Evolutionary conservation across 2,888 invertebrate genomes (phyloP), one percentile per base, ranked within the genome.

Genomic region (Marronus borbonicus): DNA sequence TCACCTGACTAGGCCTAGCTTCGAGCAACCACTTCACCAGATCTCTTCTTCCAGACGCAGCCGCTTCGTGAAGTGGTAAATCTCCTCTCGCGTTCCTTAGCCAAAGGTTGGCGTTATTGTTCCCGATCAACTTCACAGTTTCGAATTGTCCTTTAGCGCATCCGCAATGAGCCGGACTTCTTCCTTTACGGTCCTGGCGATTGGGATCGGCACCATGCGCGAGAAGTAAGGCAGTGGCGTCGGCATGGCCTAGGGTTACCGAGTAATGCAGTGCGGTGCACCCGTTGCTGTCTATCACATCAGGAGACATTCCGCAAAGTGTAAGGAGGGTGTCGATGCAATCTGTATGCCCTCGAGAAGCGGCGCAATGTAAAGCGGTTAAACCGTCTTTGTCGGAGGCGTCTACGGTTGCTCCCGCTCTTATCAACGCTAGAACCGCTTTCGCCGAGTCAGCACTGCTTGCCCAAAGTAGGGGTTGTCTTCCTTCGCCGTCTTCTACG

Each of bases 261-360:
- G 99, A 97, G 87, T 99, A 99, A 89, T 99, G 99, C 36, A 99
- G 89, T 0, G 99, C 96, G 0, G 98, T 97, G 87, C 98, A 98
- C 0, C 98, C 98, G 87, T 98, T 98, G 68, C 94, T 94, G 88
- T 99, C 98, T 17, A 94, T 93, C 14, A 96, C 93, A 88, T 98
- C 97, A 0, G 97, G 95, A 31, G 95, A 93, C 1, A 97, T 96
- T 0, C 96, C 96, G 86, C 97, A 97, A 5, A 97, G 89, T 12
- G 95, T 95, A 0, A 98, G 92, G 77, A 99, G 88, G 0, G 96
- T 94, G 85, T 98, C 97, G 74, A 98, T 91, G 84, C 97, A 97
- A 85, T 97, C 95, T 0, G 95, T 95, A 87, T 98, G 98, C 0
- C 99, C 99, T 76, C 98, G 92, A 1, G 98, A 98, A 0, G 99